Conservation (phyloP, 2,888 invertebrate genomes). For the Plemyria rubiginata region DNA sequence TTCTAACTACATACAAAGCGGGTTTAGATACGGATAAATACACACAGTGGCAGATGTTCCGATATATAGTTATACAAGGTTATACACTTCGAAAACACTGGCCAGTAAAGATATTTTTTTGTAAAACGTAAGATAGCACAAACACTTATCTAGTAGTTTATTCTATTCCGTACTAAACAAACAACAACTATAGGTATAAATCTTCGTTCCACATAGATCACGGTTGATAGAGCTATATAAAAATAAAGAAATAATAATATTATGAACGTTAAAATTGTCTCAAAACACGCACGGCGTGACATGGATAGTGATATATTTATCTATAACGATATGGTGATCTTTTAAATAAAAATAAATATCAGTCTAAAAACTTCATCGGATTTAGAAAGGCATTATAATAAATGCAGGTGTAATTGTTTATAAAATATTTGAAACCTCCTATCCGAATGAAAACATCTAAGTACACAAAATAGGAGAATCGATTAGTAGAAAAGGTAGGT, state of each 20-base stretch:
- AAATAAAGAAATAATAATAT: conserved; percentile 8
- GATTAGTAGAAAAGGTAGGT: conserved; percentile 33
- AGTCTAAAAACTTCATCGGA: conserved; percentile 29
- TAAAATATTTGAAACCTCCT: conserved; percentile 26
- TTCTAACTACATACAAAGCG: conserved; percentile 71
- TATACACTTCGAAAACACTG: conserved; percentile 56
- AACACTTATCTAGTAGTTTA: conserved; percentile 52
- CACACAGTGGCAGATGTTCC: conserved; percentile 59
- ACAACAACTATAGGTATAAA: conserved; percentile 65
- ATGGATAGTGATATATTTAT: conserved; percentile 17
- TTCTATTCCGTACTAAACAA: conserved; percentile 56
- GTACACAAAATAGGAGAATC: conserved; percentile 38
- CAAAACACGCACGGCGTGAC: conserved; percentile 36
- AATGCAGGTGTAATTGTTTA: conserved; percentile 26
- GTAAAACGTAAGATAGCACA: conserved; percentile 58
- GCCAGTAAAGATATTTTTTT: conserved; percentile 55
- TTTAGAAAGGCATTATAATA: conserved; percentile 21
- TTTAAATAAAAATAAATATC: conserved; percentile 22
- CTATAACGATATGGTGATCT: conserved; percentile 26
- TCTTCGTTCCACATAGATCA: conserved; percentile 68
- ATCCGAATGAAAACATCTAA: conserved; percentile 30
- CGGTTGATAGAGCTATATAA: conserved; percentile 40
- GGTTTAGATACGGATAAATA: conserved; percentile 65
- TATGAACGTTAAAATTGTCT: conserved; percentile 30
- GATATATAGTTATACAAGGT: conserved; percentile 51